Conservation (phyloP, 2,113 vertebrate species). For the Salminus brasiliensis region DNA sequence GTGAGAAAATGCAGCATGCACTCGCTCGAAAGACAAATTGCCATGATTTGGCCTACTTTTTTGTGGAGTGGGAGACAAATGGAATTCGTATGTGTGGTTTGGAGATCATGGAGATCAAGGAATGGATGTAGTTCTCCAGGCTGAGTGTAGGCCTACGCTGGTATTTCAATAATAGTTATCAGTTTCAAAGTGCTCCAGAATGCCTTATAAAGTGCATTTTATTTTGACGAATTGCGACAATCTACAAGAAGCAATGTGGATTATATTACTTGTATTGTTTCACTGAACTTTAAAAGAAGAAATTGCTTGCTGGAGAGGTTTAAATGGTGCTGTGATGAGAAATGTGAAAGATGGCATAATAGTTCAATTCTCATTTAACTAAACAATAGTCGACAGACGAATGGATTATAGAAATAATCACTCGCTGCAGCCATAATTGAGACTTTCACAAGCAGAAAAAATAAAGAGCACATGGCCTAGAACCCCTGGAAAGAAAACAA, state of each 20-base stretch:
- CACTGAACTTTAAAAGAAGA: not conserved
- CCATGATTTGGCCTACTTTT: no score
- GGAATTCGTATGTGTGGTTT: not conserved
- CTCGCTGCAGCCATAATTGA: not conserved
- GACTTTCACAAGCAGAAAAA: no score
- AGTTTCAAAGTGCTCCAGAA: not conserved
- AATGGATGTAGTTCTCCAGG: not conserved
- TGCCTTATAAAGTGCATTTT: no score
- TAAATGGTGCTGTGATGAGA: not conserved
- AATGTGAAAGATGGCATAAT: not conserved
- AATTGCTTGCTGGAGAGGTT: not conserved
- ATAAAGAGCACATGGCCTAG: not conserved
- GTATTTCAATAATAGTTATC: not conserved
- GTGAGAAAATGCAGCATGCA: conserved; percentile 4
- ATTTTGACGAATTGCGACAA: not conserved
- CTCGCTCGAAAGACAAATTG: not conserved
- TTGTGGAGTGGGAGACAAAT: not conserved
- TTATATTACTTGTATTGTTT: not conserved
- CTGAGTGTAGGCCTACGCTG: not conserved
- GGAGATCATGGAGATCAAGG: not conserved
- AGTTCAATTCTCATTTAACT: not conserved
- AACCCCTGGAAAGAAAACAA: not conserved
- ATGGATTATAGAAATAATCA: not conserved
- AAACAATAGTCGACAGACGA: not conserved
- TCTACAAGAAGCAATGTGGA: not conserved